A percentile compares a stretch with the other conserved stretches of the same genome.
phyloP scores from a whole-genome alignment of 2,888 invertebrate species.

The Philhelius pedissequus region DNA sequence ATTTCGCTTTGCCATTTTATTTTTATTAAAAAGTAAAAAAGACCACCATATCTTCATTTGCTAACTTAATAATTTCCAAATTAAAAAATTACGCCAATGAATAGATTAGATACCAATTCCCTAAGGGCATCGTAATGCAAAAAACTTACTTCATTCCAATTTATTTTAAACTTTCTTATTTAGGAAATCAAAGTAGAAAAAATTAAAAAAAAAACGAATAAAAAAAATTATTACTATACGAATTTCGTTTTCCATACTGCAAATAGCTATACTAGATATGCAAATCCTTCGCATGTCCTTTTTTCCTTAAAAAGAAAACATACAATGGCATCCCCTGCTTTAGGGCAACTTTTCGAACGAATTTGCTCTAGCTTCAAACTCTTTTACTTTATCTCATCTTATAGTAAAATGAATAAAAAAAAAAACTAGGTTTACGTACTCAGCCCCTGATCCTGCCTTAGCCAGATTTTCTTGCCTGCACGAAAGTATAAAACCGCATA shows the following conservation, averaged over 20 bases:
- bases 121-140: not conserved
- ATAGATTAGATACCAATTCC: slow-evolving; percentile 18
- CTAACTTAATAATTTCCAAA: slow-evolving; percentile 24
- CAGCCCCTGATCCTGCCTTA: not conserved
- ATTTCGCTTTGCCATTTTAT: not conserved
- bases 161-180: slow-evolving; percentile 55
- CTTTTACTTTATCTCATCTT: slow-evolving; percentile 47
- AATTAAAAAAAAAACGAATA: not conserved
- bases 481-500: slow-evolving; percentile 27
- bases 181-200: slow-evolving; percentile 4
- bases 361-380: slow-evolving; percentile 38
- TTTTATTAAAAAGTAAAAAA: not conserved
- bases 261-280: slow-evolving; percentile 39
- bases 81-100: slow-evolving; percentile 39
- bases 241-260: slow-evolving; percentile 35
- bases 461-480: not conserved
- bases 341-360: slow-evolving; percentile 52
- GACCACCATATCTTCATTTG: not conserved
- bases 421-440: not conserved
- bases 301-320: slow-evolving; percentile 11
- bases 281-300: slow-evolving; percentile 55
- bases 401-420: not conserved
- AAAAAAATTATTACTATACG: slow-evolving; percentile 36
- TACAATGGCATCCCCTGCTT: slow-evolving; percentile 46
- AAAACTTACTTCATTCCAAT: slow-evolving; percentile 24